Evolutionary conservation across 2,888 invertebrate species (phyloP), one percentile per base, ranked within the genome.

Genomic region (Dysmachus trigonus): DNA sequence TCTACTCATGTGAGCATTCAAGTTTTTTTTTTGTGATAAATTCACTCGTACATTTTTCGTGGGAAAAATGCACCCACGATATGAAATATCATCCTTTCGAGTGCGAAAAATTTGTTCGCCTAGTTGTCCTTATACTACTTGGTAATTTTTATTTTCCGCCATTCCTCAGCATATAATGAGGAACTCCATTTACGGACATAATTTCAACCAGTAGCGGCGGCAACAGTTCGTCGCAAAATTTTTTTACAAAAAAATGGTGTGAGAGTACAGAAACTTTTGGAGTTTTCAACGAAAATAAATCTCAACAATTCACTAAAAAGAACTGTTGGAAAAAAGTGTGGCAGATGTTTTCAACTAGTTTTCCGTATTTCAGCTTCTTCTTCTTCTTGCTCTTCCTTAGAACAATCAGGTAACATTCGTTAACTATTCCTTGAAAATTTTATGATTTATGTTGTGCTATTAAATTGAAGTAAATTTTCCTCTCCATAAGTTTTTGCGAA

Each of bases 271-370:
- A 73, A 73, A 73, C 73, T 73, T 73, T 7, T 33, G 73, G 33
- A 73, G 73, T 73, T 73, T 73, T 73, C 73, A 73, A 33, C 10
- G n/a, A 30, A 33, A 31, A 73, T 73, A 73, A 73, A 73, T 73
- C 73, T 73, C 31, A n/a, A 30, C 33, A n/a, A 73, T 73, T 10
- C 33, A 73, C 73, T 31, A 73, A 31, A 30, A 73, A 73, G 73
- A 33, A 33, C 27, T 33, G n/a, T 33, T n/a, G 2, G 15, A 33
- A 33, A 73, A 73, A 30, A 71, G 33, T 15, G 31, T 15, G 73
- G 73, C 73, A 73, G 73, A 31, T 73, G 73, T 73, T 73, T n/a
- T 73, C 33, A 73, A 73, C 73, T 27, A 73, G 73, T 73, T 73
- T 73, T 30, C 73, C 13, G 31, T 15, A 73, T 31, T 31, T 73